Evolutionary conservation across 2,888 invertebrate species (phyloP), one percentile per base, ranked within the genome.

Genomic region (Sturmia bella): DNA sequence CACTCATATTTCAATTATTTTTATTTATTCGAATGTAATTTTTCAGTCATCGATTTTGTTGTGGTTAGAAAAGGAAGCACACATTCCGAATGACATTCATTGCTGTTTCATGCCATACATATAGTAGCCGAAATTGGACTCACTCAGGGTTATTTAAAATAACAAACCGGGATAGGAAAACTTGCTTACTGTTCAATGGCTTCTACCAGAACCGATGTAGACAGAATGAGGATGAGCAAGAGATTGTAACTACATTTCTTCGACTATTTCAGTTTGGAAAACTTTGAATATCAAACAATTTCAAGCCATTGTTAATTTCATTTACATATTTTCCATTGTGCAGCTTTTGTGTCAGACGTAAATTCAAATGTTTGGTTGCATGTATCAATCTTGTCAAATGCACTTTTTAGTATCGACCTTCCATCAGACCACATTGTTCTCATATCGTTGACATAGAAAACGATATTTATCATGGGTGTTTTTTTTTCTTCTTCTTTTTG

Each of bases 381-480:
- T 72, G 19, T 41, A 61, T 32, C 50, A 61, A 61, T 61, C 52
- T 52, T 41, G 41, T 39, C 17, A 59, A 39, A 17, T 24, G 11
- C 12, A 21, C n/a, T 19, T 54, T 54, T 39, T 39, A 19, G 1
- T 19, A 37, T 37, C 37, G 7, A 43, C 11, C 45, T 43, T 3
- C 11, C n/a, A 19, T 24, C 9, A 13, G 24, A 6, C 13, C 21
- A 45, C 17, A 43, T 19, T 21, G 13, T 54, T 76, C 57, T 52
- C 39, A 75, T 69, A 48, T 56, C 63, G 32, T 19, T 50, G 13
- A 64, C 66, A 50, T 57, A 63, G 41, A 48, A 66, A 69, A 13
- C 32, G 59, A 24, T 19, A 37, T 57, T 57, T 52, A 39, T 13
- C 39, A 54, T 66, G 32, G 0, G 6, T 1, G 12, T 11, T 37